Evolutionary conservation across 2,888 invertebrate genomes (phyloP).

Genomic region (Tenthredo notha): DNA sequence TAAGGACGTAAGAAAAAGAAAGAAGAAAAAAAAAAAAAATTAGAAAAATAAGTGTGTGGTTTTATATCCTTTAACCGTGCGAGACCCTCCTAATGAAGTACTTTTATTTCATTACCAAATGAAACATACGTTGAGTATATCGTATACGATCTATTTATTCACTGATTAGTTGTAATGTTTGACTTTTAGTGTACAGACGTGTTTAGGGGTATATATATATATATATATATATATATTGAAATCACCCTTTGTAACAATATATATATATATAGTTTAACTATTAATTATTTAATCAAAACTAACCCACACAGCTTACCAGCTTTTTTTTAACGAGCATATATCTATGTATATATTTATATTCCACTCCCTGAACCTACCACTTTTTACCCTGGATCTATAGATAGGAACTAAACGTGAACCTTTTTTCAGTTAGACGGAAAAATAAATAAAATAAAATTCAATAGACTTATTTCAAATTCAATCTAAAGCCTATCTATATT

Average conservation of each 20-base stretch:
- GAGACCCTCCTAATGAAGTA: not conserved
- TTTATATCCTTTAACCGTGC: too few species aligned
- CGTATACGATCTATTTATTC: not conserved
- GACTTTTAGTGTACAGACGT: not conserved
- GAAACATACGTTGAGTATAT: not conserved
- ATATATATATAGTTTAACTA: not conserved
- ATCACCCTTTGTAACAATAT: too few species aligned
- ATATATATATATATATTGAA: not conserved
- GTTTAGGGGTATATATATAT: not conserved
- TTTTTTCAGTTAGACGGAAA: not conserved
- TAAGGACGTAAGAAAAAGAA: not conserved
- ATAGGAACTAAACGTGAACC: not conserved
- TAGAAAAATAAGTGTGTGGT: too few species aligned
- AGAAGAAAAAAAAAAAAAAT: not conserved
- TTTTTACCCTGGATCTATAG: too few species aligned
- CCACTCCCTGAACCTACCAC: not conserved
- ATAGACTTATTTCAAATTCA: not conserved
- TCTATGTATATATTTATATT: not conserved
- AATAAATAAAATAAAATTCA: not conserved
- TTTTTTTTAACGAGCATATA: not conserved
- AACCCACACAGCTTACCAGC: not conserved
- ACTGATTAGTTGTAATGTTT: not conserved
- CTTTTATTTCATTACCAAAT: constrained; percentile 3
- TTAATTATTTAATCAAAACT: not conserved
- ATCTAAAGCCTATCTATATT: not conserved